Evolutionary conservation across 2,888 invertebrate genomes (phyloP), one percentile per base, ranked within the genome.

Genomic region (Nowickia ferox): DNA sequence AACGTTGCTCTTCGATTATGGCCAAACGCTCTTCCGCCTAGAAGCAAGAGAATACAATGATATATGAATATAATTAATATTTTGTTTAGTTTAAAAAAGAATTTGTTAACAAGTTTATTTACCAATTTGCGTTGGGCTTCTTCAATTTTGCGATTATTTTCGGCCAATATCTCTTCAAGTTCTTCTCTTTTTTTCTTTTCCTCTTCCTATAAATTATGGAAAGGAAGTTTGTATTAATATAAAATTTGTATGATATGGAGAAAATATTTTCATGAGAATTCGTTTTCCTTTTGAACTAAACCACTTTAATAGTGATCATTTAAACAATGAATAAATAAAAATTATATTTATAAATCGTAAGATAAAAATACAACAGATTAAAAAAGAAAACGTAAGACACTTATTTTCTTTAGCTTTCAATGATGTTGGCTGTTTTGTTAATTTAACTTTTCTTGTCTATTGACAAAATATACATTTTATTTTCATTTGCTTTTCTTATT

Each of bases 81-180:
- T 17, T n/a, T 17, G 6, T 11, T 38, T 61, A 42, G 9, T 66
- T 30, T 2, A 30, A 48, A 48, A 66, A 15, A 13, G 2, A 51
- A 48, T 10, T 38, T 48, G 3, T 9, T 19, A 17, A 42, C 10
- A 48, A 42, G 13, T n/a, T 48, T 1, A 13, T 95, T 95, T 93
- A 98, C 98, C 96, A 98, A 94, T 96, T 98, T 98, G 92, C 96
- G 96, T 94, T 98, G 98, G 89, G 98, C 98, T 93, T 98, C 98
- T 94, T 98, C 98, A 89, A 98, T 98, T 94, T 98, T 98, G 93
- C 95, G 96, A 95, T 98, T 98, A 94, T 99, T 99, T 94, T 99
- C 98, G 90, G 97, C 98, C 95, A 98, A 96, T 94, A 98, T 98
- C 93, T 96, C 96, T 94, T 98, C 98, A 93, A 98, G 95, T 94